phyloP scores from a whole-genome alignment of 1,140 invertebrate genomes.

The Lethocerus indicus region DNA sequence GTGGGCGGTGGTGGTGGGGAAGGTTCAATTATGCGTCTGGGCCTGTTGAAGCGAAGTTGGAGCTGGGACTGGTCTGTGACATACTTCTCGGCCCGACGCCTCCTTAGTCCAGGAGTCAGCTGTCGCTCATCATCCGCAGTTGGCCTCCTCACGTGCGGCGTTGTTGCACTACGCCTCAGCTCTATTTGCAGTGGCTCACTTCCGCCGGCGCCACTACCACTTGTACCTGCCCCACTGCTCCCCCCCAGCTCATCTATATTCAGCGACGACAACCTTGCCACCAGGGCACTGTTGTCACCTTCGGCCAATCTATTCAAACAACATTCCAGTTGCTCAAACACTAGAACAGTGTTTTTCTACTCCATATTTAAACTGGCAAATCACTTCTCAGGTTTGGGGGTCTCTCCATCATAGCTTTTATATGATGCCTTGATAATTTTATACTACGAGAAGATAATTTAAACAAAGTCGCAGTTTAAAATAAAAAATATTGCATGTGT shows the following conservation, averaged over 20 bases:
- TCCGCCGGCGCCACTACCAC: neutral
- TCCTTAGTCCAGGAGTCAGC: constrained; percentile 41
- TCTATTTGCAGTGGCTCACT: neutral
- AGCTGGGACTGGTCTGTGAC: constrained; percentile 53
- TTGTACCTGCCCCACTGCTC: neutral
- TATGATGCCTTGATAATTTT: too few relatives aligned
- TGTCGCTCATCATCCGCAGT: constrained; percentile 4
- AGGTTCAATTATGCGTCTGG: constrained; percentile 24
- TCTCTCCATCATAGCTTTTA: too few relatives aligned
- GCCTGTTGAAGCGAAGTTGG: constrained; percentile 50
- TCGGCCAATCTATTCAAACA: too few relatives aligned
- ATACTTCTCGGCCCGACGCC: constrained; percentile 51
- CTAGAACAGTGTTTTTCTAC: too few relatives aligned
- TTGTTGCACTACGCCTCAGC: constrained; percentile 25
- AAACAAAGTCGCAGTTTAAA: too few relatives aligned
- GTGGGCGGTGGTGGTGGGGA: neutral
- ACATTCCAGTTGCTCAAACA: too few relatives aligned
- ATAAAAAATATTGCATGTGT: too few relatives aligned
- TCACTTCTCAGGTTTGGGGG: too few relatives aligned
- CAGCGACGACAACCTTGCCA: too few relatives aligned
- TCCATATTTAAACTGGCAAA: too few relatives aligned
- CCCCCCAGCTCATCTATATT: neutral
- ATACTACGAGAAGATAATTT: too few relatives aligned
- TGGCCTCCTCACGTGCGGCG: constrained; percentile 21
- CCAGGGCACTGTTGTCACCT: constrained; percentile 4